A percentile compares a stretch with the other conserved stretches of the same genome.
Evolutionary conservation across 2,797 vertebrate species (phyloP).

Genomic region (Manis crassicaudata): DNA sequence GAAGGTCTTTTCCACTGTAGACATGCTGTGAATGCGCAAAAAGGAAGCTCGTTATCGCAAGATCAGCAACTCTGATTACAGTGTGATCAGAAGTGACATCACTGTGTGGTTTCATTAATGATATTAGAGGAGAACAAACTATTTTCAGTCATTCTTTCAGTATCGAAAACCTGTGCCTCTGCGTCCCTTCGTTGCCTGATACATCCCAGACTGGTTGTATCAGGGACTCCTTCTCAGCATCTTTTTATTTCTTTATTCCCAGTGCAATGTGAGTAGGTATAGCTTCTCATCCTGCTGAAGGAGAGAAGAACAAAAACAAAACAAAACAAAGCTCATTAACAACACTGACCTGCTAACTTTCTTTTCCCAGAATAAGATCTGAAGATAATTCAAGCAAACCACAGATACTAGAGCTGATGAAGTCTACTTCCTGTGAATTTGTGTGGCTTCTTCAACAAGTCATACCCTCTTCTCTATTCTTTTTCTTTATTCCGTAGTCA

Average conservation of each 20-base stretch:
- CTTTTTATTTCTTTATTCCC: slow-evolving; percentile 21
- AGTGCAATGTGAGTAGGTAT: background rate
- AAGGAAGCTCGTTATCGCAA: slow-evolving; percentile 88
- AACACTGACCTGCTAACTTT: slow-evolving; percentile 85
- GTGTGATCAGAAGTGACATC: slow-evolving; percentile 89
- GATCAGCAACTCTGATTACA: slow-evolving; percentile 85
- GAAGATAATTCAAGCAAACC: slow-evolving; percentile 82
- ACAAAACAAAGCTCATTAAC: slow-evolving; percentile 79
- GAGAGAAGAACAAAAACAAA: slow-evolving; percentile 78
- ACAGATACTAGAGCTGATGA: slow-evolving; percentile 82
- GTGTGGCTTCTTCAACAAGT: slow-evolving; percentile 69
- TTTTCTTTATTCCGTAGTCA: slow-evolving; percentile 21
- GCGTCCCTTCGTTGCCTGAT: slow-evolving; percentile 11
- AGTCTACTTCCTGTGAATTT: slow-evolving; percentile 79
- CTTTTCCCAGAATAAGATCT: slow-evolving; percentile 85
- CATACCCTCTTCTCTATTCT: slow-evolving; percentile 47
- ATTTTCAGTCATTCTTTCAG: slow-evolving; percentile 80
- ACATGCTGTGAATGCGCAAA: slow-evolving; percentile 85
- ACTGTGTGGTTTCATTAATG: slow-evolving; percentile 87
- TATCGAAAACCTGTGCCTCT: slow-evolving; percentile 45
- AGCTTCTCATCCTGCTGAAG: slow-evolving; percentile 60
- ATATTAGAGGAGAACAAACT: slow-evolving; percentile 84
- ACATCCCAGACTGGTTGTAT: background rate
- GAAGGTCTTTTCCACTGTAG: slow-evolving; percentile 88
- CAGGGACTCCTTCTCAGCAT: slow-evolving; percentile 48